phyloP scores from a whole-genome alignment of 2,888 invertebrate species.

The Sialis fuliginosa region DNA sequence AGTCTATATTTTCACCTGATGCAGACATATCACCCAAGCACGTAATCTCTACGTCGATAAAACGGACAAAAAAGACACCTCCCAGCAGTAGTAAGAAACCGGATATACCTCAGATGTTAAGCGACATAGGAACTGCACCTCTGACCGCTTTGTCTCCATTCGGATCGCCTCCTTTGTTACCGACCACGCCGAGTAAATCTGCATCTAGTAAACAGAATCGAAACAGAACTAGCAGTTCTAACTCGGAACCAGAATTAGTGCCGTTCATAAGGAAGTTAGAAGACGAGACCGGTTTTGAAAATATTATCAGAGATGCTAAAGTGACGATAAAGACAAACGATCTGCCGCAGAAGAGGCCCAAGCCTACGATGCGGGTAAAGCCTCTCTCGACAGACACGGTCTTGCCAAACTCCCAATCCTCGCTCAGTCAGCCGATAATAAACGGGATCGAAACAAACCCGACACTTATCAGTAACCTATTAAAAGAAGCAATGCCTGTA shows the following conservation, averaged over 20 bases:
- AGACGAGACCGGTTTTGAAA: constrained; percentile 41
- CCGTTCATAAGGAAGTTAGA: constrained; percentile 44
- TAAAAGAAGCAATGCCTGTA: constrained; percentile 34
- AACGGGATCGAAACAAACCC: constrained; percentile 59
- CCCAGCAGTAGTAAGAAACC: constrained; percentile 11
- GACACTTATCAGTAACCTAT: constrained; percentile 46
- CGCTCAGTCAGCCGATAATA: constrained; percentile 21
- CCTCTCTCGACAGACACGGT: neutral
- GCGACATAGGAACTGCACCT: constrained; percentile 25
- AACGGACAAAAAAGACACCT: constrained; percentile 13
- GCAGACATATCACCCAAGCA: constrained; percentile 29
- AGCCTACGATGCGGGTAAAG: neutral
- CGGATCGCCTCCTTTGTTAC: constrained; percentile 10
- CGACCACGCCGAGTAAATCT: constrained; percentile 6
- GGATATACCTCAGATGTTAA: constrained; percentile 20
- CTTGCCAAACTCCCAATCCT: constrained; percentile 4
- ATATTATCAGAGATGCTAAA: constrained; percentile 33
- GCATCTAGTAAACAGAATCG: constrained; percentile 14
- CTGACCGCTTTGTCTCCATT: constrained; percentile 7
- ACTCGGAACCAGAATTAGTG: constrained; percentile 39
- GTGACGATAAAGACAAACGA: constrained; percentile 7
- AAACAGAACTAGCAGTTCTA: constrained; percentile 25
- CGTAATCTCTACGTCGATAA: constrained; percentile 15
- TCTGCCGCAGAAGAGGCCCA: neutral
- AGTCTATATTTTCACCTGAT: constrained; percentile 49